phyloP scores from a whole-genome alignment of 2,797 vertebrate species.

The Otus scops region DNA sequence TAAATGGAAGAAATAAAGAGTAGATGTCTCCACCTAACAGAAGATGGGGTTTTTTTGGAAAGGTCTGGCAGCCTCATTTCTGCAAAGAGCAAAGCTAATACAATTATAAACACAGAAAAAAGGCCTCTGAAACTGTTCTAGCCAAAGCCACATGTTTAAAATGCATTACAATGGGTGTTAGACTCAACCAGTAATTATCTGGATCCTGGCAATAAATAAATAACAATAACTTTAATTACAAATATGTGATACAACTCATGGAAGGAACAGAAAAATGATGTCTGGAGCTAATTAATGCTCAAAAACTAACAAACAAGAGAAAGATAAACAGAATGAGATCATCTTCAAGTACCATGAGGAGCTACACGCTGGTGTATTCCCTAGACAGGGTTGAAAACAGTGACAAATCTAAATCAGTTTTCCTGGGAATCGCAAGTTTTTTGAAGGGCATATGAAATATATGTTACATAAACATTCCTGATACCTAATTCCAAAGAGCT shows the following conservation, averaged over 20 bases:
- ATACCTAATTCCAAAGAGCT: neutral
- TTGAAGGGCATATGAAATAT: neutral
- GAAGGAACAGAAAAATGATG: neutral
- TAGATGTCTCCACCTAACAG: neutral
- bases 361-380: neutral
- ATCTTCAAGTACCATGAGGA: neutral
- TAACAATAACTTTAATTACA: neutral
- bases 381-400: neutral
- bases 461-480: neutral
- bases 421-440: neutral
- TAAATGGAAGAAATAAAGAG: neutral
- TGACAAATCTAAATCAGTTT: neutral
- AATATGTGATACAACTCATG: neutral
- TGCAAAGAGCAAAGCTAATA: neutral
- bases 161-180: neutral
- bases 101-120: neutral
- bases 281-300: neutral
- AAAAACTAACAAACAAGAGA: neutral
- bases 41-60: neutral
- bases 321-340: constrained; percentile 4
- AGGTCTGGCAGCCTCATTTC: neutral
- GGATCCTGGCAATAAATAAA: neutral
- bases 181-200: neutral
- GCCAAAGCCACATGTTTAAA: neutral
- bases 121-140: neutral